Evolutionary conservation across 1,140 invertebrate genomes (phyloP), one percentile per base, ranked within the genome.

Genomic region (Eciton burchellii): DNA sequence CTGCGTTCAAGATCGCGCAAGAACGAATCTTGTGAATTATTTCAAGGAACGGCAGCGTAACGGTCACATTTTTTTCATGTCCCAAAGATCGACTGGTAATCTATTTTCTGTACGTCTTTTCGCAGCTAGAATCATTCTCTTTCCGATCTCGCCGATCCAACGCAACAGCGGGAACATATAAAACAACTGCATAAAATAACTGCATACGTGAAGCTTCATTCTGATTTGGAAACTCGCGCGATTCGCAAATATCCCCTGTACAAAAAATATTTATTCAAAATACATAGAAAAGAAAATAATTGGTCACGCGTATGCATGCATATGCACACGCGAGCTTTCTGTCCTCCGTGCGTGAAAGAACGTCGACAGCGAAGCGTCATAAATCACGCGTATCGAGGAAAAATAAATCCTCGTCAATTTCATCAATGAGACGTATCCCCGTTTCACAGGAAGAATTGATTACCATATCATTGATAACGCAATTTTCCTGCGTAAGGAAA

Each of bases 401-500:
- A 76, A 52, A n/a, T 76, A 1, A 68, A 66, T 54, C 21, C 24
- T 70, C 24, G 19, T 12, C 43, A 79, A 70, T 68, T 57, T 41
- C 19, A 68, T 16, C 16, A 19, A 8, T 68, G 3, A 43, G 0
- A 56, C 60, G 19, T 54, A 26, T 71, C 54, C n/a, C n/a, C 8
- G 19, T 41, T 52, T 52, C 0, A 77, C 1, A 4, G 41, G 4
- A 35, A 6, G 41, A 76, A 66, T 47, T 73, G 14, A 3, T 74
- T 60, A n/a, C 5, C 19, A 45, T 19, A 19, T 29, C 14, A 56
- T 21, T 8, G 5, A 14, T 35, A 49, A n/a, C 35, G 35, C 35
- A 35, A 35, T 35, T 35, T n/a, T n/a, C n/a, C n/a, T n/a, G n/a
- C n/a, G n/a, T n/a, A n/a, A n/a, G n/a, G n/a, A n/a, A n/a, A n/a